A percentile compares a stretch with the other conserved stretches of the same genome.
These are phyloP conservation scores for Campodea augens DNA, from an alignment of 1,140 invertebrate genomes.

Conservation along the genomic window DNA sequence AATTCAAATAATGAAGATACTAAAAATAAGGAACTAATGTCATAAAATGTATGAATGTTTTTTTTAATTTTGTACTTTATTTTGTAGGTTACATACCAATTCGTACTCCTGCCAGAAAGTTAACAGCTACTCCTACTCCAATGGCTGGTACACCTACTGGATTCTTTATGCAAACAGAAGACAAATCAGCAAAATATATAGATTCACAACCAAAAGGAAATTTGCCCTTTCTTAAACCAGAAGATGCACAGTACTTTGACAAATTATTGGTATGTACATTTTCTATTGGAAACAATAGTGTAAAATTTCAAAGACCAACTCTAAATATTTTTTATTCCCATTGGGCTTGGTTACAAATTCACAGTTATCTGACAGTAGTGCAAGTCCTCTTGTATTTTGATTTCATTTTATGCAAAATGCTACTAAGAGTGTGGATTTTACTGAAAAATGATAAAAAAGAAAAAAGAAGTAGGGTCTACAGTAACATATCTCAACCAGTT, in stretches of 20 bases:
- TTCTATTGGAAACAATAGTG: not conserved
- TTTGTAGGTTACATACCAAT: constrained; percentile 76
- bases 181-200: constrained; percentile 63
- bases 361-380: too few species aligned
- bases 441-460: too few species aligned
- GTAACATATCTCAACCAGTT: too few species aligned
- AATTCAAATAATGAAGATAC: too few species aligned
- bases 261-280: constrained; percentile 51
- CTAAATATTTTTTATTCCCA: constrained; percentile 1
- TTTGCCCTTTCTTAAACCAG: constrained; percentile 96
- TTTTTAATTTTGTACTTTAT: constrained; percentile 3
- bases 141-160: constrained; percentile 80
- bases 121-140: constrained; percentile 94
- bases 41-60: too few species aligned
- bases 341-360: not conserved
- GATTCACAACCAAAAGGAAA: constrained; percentile 95
- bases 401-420: too few species aligned
- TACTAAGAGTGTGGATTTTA: too few species aligned
- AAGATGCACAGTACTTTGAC: constrained; percentile 99
- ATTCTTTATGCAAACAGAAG: constrained; percentile 88
- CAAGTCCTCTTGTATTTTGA: too few species aligned
- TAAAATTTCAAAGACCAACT: not conserved
- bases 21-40: too few species aligned
- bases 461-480: too few species aligned
- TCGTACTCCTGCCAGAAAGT: constrained; percentile 86